These are phyloP conservation scores for Peromyscus nudipes DNA, from an alignment of 2,797 vertebrate species.

Conservation along the genomic window DNA sequence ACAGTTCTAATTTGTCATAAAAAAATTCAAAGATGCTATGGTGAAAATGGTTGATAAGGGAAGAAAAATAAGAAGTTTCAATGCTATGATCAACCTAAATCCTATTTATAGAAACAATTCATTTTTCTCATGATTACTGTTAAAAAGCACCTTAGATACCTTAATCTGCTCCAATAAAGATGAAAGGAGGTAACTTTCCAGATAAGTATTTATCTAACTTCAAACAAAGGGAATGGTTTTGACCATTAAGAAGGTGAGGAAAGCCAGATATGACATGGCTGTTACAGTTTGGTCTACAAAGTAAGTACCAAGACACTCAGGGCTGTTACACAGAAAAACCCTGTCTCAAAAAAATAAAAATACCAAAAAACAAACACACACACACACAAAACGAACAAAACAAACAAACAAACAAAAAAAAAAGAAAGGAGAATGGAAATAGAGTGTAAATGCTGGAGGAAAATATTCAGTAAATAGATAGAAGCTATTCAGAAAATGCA, in stretches of 20 bases:
- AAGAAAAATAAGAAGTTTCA: background rate
- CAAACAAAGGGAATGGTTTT: constrained; percentile 21
- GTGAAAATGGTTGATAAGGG: background rate
- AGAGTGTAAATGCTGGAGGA: background rate
- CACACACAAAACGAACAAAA: too few relatives aligned
- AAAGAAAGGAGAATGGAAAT: background rate
- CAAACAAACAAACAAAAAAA: too few relatives aligned
- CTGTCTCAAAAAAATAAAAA: background rate
- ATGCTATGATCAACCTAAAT: background rate
- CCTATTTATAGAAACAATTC: constrained; percentile 9
- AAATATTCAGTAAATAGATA: background rate
- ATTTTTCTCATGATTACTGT: constrained; percentile 13
- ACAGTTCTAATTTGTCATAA: background rate
- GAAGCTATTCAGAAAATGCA: constrained; percentile 4
- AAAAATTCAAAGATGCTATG: constrained; percentile 27
- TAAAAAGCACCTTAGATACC: background rate
- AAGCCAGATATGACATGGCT: background rate
- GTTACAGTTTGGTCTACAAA: background rate
- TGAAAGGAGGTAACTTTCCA: background rate
- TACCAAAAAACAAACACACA: background rate
- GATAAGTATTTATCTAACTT: background rate
- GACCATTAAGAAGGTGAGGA: background rate
- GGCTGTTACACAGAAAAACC: background rate
- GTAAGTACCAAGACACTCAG: background rate
- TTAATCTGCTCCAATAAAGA: background rate